Percentiles rank a stretch among this genome's conserved stretches.
phyloP scores from a whole-genome alignment of 2,797 vertebrate genomes.

The Pipistrellus pipistrellus region DNA sequence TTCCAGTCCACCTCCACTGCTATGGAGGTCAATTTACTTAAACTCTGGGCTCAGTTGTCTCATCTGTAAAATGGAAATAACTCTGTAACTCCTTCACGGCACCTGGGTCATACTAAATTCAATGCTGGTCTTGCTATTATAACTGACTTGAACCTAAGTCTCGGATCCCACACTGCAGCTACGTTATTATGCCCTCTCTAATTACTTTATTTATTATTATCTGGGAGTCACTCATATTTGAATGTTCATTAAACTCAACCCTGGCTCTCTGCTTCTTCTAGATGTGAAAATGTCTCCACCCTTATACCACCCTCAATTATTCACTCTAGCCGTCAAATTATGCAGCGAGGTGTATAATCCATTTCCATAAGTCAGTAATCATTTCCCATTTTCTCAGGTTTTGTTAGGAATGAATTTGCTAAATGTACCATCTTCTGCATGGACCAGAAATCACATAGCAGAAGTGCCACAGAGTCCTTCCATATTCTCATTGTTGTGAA shows the following conservation, averaged over 20 bases:
- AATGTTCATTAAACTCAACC: background rate
- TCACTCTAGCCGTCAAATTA: constrained; percentile 20
- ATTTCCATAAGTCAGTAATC: background rate
- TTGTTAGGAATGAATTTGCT: constrained; percentile 18
- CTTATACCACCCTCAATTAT: background rate
- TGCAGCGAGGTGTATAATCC: background rate
- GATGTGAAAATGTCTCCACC: constrained; percentile 38
- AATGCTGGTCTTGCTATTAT: background rate
- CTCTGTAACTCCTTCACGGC: background rate
- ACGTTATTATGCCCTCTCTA: background rate
- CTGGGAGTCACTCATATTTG: background rate
- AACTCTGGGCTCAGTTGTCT: background rate
- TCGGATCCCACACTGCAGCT: background rate
- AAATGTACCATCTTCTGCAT: background rate
- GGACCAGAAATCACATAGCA: background rate
- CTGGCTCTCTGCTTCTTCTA: constrained; percentile 49
- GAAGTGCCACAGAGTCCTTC: background rate
- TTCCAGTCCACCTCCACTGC: background rate
- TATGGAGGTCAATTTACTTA: background rate
- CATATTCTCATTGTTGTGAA: background rate
- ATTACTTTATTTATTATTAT: constrained; percentile 26
- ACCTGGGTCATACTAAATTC: background rate
- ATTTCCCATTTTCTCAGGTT: constrained; percentile 5
- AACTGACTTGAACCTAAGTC: background rate
- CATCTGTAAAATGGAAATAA: background rate